Evolutionary conservation across 2,797 vertebrate genomes (phyloP).

Genomic region (Meda fulgida): DNA sequence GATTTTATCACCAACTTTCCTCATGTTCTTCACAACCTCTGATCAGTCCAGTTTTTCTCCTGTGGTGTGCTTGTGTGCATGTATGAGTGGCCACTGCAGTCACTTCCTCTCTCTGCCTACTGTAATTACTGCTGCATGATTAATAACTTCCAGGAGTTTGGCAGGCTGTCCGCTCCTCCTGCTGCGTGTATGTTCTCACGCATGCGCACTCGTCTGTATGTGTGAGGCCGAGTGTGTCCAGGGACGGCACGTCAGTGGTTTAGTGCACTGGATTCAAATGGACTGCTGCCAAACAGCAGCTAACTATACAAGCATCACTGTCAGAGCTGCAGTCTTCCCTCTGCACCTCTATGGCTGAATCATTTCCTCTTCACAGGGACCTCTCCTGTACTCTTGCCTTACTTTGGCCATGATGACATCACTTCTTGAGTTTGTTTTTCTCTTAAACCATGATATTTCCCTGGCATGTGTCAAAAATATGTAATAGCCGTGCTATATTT

Average conservation of each 20-base stretch:
- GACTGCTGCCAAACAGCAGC: conserved; percentile 31
- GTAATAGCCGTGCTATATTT: neutral
- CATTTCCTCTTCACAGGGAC: neutral
- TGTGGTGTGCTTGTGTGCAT: neutral
- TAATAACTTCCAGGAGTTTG: conserved; percentile 23
- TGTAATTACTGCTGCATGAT: conserved; percentile 30
- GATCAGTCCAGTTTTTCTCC: neutral
- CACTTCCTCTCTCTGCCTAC: neutral
- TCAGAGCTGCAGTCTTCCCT: neutral
- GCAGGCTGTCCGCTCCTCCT: neutral
- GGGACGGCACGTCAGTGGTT: conserved; percentile 10
- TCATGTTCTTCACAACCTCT: neutral
- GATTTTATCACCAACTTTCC: neutral
- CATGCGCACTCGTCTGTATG: neutral
- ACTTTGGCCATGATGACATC: neutral
- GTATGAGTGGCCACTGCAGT: conserved; percentile 13
- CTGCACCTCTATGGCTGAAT: neutral
- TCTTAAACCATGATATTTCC: no score
- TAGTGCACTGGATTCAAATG: conserved; percentile 11
- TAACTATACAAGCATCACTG: conserved; percentile 35
- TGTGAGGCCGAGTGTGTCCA: neutral
- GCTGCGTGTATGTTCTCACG: neutral
- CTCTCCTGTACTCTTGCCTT: neutral
- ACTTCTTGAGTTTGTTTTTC: neutral
- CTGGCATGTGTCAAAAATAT: neutral